Percentiles rank a stretch among this genome's conserved stretches.
Conservation (phyloP, 2,888 invertebrate species). For the Archips crataeganus region DNA sequence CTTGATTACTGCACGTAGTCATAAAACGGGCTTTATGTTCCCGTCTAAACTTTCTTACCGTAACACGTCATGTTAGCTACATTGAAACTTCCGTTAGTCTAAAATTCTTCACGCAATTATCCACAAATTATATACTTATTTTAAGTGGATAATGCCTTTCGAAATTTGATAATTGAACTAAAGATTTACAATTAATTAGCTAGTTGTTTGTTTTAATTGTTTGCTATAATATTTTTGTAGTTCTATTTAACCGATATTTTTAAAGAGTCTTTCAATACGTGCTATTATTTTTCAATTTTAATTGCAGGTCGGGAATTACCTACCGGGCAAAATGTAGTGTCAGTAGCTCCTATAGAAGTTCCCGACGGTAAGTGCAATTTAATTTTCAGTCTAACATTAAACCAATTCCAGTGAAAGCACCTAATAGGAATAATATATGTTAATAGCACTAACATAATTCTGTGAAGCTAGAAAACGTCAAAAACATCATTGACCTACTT, state of each 20-base stretch:
- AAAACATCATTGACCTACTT: slow-evolving; percentile 8
- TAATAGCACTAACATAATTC: background rate
- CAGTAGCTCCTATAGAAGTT: slow-evolving; percentile 81
- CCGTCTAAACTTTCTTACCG: slow-evolving; percentile 39
- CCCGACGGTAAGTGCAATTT: slow-evolving; percentile 74
- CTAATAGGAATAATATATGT: slow-evolving; percentile 4
- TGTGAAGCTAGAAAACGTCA: background rate
- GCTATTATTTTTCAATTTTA: slow-evolving; percentile 48
- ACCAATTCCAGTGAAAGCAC: slow-evolving; percentile 11
- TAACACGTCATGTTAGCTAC: slow-evolving; percentile 41
- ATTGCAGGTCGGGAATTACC: slow-evolving; percentile 82
- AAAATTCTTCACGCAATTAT: slow-evolving; percentile 32
- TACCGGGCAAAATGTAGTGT: slow-evolving; percentile 81
- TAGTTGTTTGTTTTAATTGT: background rate
- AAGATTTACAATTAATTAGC: background rate
- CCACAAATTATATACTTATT: slow-evolving; percentile 13
- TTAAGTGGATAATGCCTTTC: slow-evolving; percentile 27
- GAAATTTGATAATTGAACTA: background rate
- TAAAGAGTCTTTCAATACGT: background rate
- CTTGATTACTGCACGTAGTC: slow-evolving; percentile 47
- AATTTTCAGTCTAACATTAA: slow-evolving; percentile 35
- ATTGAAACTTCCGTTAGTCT: slow-evolving; percentile 51
- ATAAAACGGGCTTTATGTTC: slow-evolving; percentile 46
- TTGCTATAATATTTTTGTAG: slow-evolving; percentile 3
- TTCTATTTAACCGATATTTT: background rate